phyloP scores from a whole-genome alignment of 2,797 vertebrate genomes.

The Eremophila alpestris region DNA sequence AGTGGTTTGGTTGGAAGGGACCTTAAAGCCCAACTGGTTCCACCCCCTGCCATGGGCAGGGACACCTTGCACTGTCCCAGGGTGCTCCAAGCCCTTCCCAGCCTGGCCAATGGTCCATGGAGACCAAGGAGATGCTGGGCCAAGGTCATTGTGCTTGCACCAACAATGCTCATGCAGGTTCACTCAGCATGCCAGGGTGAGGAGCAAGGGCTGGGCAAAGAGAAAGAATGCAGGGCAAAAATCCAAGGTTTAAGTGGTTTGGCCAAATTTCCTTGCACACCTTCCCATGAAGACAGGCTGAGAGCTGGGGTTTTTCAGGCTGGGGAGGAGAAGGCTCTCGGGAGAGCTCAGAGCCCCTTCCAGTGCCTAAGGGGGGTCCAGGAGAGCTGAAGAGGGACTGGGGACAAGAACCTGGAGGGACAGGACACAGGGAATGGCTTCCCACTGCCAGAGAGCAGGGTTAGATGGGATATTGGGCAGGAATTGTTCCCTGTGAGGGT shows the following conservation, averaged over 20 bases:
- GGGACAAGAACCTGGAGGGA: no score
- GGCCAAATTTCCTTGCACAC: neutral
- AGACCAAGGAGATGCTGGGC: neutral
- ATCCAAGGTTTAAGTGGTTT: neutral
- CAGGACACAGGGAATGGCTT: neutral
- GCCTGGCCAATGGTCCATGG: neutral
- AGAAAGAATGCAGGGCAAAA: neutral
- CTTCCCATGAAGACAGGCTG: neutral
- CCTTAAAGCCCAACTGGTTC: neutral
- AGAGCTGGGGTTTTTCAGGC: neutral
- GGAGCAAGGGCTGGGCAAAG: neutral
- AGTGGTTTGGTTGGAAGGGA: neutral
- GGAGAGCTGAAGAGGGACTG: neutral
- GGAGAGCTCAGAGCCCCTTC: neutral
- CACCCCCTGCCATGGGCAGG: neutral
- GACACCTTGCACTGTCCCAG: neutral
- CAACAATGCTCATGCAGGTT: neutral
- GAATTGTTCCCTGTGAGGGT: rapidly evolving
- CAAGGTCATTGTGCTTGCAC: neutral
- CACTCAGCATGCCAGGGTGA: rapidly evolving
- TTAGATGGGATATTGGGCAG: rapidly evolving
- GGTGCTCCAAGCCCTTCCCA: rapidly evolving
- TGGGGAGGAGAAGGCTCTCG: neutral
- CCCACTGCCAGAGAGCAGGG: neutral
- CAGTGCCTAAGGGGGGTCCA: neutral